phyloP scores from a whole-genome alignment of 1,140 invertebrate genomes.

The Paraescarpia echinospica region DNA sequence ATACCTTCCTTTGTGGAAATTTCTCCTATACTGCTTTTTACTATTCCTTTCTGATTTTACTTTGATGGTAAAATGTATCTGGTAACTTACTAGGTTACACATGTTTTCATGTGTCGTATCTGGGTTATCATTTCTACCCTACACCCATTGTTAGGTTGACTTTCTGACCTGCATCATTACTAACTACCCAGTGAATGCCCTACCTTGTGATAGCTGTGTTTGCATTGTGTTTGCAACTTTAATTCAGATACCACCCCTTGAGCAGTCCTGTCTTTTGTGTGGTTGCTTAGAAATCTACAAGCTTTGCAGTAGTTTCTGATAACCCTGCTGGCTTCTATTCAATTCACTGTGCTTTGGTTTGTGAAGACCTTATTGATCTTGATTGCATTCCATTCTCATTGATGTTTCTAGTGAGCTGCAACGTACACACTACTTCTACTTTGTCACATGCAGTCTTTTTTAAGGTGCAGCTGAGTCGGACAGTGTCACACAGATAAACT shows the following conservation, averaged over 20 bases:
- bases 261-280: background rate
- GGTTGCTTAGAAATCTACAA: background rate
- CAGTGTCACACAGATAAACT: too few species aligned
- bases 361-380: too few species aligned
- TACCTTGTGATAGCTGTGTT: background rate
- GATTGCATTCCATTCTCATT: too few species aligned
- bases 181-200: background rate
- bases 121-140: background rate
- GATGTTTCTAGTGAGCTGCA: background rate
- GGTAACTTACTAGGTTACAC: background rate
- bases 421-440: background rate
- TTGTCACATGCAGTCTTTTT: background rate
- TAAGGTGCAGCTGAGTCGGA: too few species aligned
- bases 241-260: background rate
- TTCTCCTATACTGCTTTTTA: too few species aligned
- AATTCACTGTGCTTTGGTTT: background rate
- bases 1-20: too few species aligned
- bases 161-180: background rate
- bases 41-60: too few species aligned
- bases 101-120: background rate
- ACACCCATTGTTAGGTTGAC: background rate
- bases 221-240: background rate
- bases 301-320: background rate
- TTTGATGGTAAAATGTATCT: too few species aligned
- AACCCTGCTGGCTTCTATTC: background rate